A percentile compares a stretch with the other conserved stretches of the same genome.
phyloP scores from a whole-genome alignment of 1,140 invertebrate genomes.

The Bombus pascuorum region DNA sequence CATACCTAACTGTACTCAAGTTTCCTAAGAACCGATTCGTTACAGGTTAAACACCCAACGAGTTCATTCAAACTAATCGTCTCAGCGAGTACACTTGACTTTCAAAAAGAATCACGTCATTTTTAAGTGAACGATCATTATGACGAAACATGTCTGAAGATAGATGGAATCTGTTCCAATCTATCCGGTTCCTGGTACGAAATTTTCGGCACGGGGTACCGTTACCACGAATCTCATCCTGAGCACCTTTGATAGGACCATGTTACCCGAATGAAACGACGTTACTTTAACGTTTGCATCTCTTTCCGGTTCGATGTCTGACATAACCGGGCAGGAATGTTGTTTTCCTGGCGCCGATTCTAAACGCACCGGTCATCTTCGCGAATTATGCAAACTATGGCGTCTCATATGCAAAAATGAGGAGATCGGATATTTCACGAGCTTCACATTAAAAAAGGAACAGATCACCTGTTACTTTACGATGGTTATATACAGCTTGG shows the following conservation, averaged over 20 bases:
- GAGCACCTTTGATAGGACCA: neutral
- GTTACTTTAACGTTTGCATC: neutral
- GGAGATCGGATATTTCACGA: neutral
- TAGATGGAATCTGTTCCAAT: slow-evolving; percentile 38
- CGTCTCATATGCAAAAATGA: neutral
- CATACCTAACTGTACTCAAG: neutral
- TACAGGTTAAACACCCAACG: neutral
- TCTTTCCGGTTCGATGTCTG: slow-evolving; percentile 22
- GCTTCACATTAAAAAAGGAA: neutral
- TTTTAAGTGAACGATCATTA: slow-evolving; percentile 20
- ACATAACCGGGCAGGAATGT: slow-evolving; percentile 37
- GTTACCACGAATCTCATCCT: slow-evolving; percentile 27
- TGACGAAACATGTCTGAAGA: neutral
- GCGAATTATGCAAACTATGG: slow-evolving; percentile 16
- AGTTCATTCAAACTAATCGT: neutral
- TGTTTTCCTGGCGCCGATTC: neutral
- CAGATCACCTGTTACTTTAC: neutral
- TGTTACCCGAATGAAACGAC: neutral
- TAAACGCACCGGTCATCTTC: neutral
- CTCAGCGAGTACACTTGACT: slow-evolving; percentile 8
- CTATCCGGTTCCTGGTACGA: slow-evolving; percentile 50
- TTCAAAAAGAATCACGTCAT: neutral
- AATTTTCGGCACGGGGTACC: slow-evolving; percentile 28
- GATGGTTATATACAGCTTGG: too few relatives aligned
- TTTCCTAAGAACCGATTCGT: neutral